These are phyloP conservation scores for Nezara viridula DNA, from an alignment of 2,888 invertebrate species.

Conservation along the genomic window DNA sequence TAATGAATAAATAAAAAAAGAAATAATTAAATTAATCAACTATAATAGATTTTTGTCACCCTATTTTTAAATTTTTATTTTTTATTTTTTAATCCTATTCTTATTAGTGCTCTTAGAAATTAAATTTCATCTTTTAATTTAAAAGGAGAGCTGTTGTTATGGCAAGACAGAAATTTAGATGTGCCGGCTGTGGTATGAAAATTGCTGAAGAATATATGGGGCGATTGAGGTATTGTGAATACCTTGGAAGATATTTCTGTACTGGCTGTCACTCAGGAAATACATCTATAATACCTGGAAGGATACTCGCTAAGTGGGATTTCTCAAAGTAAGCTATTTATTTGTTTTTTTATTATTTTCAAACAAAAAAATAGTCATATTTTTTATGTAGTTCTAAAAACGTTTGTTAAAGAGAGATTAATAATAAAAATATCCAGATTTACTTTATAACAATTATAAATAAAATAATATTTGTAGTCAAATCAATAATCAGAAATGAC, in stretches of 20 bases:
- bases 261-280: constrained; percentile 88
- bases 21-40: too few species aligned
- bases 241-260: constrained; percentile 87
- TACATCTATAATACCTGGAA: constrained; percentile 79
- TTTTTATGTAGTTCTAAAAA: too few species aligned
- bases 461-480: not conserved
- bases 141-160: constrained; percentile 76
- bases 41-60: too few species aligned
- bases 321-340: constrained; percentile 71
- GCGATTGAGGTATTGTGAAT: constrained; percentile 85
- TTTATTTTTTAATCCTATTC: too few species aligned
- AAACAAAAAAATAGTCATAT: not conserved
- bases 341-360: not conserved
- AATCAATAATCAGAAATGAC: not conserved
- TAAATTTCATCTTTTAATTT: not conserved
- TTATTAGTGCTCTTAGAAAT: too few species aligned
- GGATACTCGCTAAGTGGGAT: constrained; percentile 77
- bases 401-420: too few species aligned
- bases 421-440: not conserved
- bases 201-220: constrained; percentile 81
- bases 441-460: not conserved
- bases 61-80: too few species aligned
- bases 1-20: too few species aligned
- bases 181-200: constrained; percentile 88
- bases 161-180: constrained; percentile 82